Evolutionary conservation across 2,888 invertebrate species (phyloP).

Genomic region (Artemia sp.): DNA sequence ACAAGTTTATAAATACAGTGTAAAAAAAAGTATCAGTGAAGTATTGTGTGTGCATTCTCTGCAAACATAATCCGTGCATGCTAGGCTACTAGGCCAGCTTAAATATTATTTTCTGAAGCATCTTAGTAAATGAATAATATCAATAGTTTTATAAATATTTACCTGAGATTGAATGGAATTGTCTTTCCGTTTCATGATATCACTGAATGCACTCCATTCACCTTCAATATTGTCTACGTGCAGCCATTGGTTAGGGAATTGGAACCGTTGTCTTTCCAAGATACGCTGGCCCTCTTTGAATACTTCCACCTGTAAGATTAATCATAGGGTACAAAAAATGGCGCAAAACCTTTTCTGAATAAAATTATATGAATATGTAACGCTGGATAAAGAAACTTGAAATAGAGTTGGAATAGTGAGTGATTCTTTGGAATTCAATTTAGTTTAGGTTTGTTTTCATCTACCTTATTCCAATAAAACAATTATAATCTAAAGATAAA

Average conservation of each 20-base stretch:
- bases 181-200: slow-evolving; percentile 95
- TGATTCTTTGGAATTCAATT: no score
- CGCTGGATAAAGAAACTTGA: background rate
- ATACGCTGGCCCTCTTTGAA: slow-evolving; percentile 94
- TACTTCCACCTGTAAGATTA: slow-evolving; percentile 52
- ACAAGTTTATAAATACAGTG: no score
- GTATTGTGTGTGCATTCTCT: no score
- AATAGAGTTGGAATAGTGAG: no score
- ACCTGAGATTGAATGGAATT: slow-evolving; percentile 81
- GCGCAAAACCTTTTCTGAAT: background rate
- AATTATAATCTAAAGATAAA: no score
- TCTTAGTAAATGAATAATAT: no score
- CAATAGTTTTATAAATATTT: background rate
- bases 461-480: no score
- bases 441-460: no score
- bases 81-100: no score
- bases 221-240: slow-evolving; percentile 98
- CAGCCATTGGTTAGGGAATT: slow-evolving; percentile 91
- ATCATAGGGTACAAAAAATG: slow-evolving; percentile 11
- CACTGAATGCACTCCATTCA: slow-evolving; percentile 98
- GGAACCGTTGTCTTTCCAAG: slow-evolving; percentile 87
- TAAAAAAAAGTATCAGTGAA: no score
- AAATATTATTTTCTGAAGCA: no score
- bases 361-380: slow-evolving; percentile 15
- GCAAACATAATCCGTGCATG: no score